Base-by-base conservation (phyloP, 2,797 vertebrate species). In the Bradypus variegatus region DNA sequence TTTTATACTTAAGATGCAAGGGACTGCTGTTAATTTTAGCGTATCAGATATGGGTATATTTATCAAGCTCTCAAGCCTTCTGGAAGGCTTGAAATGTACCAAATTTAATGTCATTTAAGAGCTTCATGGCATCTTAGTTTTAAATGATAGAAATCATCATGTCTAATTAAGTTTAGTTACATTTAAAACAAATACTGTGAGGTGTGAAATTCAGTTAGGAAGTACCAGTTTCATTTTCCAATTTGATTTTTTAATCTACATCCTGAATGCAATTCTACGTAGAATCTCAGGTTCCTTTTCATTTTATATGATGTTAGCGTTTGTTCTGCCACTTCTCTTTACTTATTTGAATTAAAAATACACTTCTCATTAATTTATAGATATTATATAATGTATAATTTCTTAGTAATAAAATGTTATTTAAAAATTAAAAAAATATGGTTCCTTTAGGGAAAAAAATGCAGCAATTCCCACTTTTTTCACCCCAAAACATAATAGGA, bases 371-470 rank as follows among this genome's bases (percentile, higher is more conserved):
- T 88, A 91, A 79, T 36, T 65, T 72, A 89, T 76, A 81, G 65
- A 88, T 78, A 50, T 18, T 67, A 70, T 45, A 88, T 81, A 29
- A 96, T 88, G 82, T n/a, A 80, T 81, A 75, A 77, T 48, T 95
- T 94, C 78, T 89, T 92, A 62, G 88, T 86, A 50, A 93, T 64
- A 84, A 55, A 95, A 96, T 95, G 94, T 95, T 91, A 93, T 95
- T 94, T 90, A 96, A 97, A 95, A 96, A 89, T 53, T 27, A 79
- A 95, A 95, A 95, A 96, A 96, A 94, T 65, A 92, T 10, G 33
- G 80, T 91, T 91, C 14, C 18, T 89, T 92, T 88, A 86, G 92
- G 79, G 36, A 95, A 90, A 58, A 72, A 79, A 92, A 75, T 36
- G 16, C 90, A 79, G 83, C 23, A n/a, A 5, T 64, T 86, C 15